A percentile compares a stretch with the other conserved stretches of the same genome.
Conservation (phyloP, 2,113 vertebrate species). For the Glareola pratincola region DNA sequence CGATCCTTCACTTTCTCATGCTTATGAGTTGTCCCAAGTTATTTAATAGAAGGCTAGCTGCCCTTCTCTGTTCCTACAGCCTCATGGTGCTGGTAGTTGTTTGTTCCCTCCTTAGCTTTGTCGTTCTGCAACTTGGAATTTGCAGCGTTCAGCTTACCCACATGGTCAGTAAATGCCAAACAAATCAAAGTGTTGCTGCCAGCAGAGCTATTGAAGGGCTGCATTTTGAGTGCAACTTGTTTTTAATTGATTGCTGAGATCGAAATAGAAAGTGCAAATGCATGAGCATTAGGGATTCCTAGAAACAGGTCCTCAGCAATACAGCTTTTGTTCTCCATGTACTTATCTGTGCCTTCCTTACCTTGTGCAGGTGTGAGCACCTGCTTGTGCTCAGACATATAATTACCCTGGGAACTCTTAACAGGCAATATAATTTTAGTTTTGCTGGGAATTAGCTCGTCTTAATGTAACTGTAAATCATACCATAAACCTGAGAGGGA, state of each 20-base stretch:
- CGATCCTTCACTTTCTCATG: neutral
- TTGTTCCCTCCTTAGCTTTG: neutral
- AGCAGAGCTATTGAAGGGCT: conserved; percentile 28
- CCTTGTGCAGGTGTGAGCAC: neutral
- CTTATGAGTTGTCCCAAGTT: neutral
- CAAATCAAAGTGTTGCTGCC: conserved; percentile 3
- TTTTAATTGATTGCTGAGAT: conserved; percentile 12
- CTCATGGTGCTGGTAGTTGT: neutral
- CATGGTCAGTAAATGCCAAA: conserved; percentile 58
- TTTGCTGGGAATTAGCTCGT: neutral
- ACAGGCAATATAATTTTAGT: neutral
- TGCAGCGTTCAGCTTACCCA: neutral
- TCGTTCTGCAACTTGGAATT: conserved; percentile 6
- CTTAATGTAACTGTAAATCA: neutral
- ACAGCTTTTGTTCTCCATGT: neutral
- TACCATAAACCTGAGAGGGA: neutral
- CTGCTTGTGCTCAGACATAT: neutral
- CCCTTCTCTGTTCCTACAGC: neutral
- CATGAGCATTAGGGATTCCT: neutral
- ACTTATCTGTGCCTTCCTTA: neutral
- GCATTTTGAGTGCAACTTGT: neutral
- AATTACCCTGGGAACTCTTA: neutral
- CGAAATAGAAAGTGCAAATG: neutral
- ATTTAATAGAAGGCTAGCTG: neutral
- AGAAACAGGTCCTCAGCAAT: neutral